Base-by-base conservation (phyloP, 2,113 vertebrate species). In the Phyllostomus discolor region DNA sequence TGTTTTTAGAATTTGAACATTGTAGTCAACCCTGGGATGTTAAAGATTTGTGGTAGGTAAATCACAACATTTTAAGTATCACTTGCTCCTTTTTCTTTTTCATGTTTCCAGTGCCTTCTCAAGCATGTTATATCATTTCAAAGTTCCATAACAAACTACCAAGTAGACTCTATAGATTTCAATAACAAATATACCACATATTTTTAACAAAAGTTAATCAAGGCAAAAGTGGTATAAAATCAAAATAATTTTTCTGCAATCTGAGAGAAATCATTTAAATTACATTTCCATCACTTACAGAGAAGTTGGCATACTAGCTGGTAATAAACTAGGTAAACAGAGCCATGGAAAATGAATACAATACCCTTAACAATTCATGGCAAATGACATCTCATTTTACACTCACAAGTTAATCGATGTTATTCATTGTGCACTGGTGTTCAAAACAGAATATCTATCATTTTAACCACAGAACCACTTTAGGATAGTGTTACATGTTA, bases 221-320 rank as follows among this genome's bases (percentile, higher is more conserved):
- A 95, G 41, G 31, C 66, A 96, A 96, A 95, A 96, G 67, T 64
- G 96, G 20, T 72, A 97, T 95, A 97, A 88, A 95, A 95, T 98
- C 95, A 91, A 97, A 97, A 91, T 90, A n/a, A 11, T 93, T 98
- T 97, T 88, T 94, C 24, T 97, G 35, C 28, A 93, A 95, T 96
- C 76, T 96, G 48, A 93, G 88, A 91, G 93, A 87, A 97, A 97
- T 97, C 97, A 96, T 98, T 98, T 97, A 98, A 98, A 96, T 90
- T 19, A 28, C 0, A 41, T 33, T 95, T 98, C 85, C 97, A 96
- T 97, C 93, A 97, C 98, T 98, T 92, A 95, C 86, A 38, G 92
- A 82, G 57, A 22, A 85, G 59, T 73, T 95, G 92, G 93, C 91
- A 62, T 78, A 95, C 50, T 95, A 88, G 50, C 70, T 94, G 84